Evolutionary conservation across 2,113 vertebrate species (phyloP).

Genomic region (Gavia stellata): DNA sequence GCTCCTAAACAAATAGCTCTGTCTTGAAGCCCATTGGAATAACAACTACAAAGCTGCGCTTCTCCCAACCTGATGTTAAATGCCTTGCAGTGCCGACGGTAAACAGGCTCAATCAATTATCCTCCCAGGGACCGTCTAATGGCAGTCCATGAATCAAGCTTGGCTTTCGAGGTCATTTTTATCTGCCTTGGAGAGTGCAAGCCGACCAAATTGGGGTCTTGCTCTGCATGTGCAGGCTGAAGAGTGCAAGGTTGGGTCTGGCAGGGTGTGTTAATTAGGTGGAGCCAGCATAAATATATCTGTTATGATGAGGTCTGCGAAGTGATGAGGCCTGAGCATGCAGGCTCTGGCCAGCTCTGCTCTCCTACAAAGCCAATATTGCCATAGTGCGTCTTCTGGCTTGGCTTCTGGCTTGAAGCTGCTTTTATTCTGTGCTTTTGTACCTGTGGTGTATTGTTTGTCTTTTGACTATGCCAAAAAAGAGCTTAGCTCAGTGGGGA

Average conservation of each 20-base stretch:
- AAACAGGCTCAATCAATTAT: conserved; percentile 28
- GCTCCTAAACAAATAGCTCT: conserved; percentile 18
- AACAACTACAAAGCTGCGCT: conserved; percentile 17
- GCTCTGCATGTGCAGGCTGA: not conserved
- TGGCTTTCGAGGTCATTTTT: conserved; percentile 9
- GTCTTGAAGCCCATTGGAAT: conserved; percentile 11
- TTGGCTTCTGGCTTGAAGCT: not conserved
- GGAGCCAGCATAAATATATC: not conserved
- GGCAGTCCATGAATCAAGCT: not conserved
- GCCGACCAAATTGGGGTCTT: not conserved
- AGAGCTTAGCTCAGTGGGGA: conserved; percentile 1
- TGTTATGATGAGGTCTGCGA: conserved; percentile 3
- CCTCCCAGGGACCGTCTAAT: not conserved
- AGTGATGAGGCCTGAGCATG: not conserved
- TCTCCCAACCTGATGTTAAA: conserved; percentile 35
- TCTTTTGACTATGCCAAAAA: not conserved
- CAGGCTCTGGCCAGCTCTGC: not conserved
- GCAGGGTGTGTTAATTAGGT: not conserved
- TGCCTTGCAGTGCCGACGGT: conserved; percentile 18
- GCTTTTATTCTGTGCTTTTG: not conserved
- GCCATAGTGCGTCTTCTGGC: not conserved
- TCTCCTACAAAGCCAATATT: not conserved
- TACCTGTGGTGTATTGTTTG: not conserved
- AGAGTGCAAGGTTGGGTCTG: not conserved
- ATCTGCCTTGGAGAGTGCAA: not conserved